These are phyloP conservation scores for Lycaena phlaeas DNA, from an alignment of 2,888 invertebrate genomes.

Conservation along the genomic window DNA sequence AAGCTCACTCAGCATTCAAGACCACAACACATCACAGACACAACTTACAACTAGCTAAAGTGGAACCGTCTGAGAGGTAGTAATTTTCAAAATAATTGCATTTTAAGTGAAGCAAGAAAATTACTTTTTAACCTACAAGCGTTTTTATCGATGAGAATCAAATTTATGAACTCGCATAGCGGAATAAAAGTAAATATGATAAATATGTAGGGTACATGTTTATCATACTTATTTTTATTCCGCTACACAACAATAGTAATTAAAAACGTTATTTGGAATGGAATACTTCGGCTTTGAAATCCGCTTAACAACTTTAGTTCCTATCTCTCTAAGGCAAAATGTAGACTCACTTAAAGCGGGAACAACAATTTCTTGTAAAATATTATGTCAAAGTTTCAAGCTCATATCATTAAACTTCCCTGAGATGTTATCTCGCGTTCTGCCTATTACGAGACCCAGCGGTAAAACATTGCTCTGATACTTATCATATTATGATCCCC, in stretches of 20 bases:
- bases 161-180: too few relatives aligned
- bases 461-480: conserved; percentile 4
- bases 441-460: neutral
- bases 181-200: too few relatives aligned
- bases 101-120: neutral
- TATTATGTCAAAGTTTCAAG: conserved; percentile 8
- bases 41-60: conserved; percentile 2
- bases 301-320: conserved; percentile 5
- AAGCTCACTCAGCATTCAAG: conserved; percentile 7
- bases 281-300: neutral
- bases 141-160: too few relatives aligned
- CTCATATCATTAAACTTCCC: conserved; percentile 8
- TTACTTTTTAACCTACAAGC: too few relatives aligned
- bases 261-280: neutral
- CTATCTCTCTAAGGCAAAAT: conserved; percentile 6
- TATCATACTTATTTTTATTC: too few relatives aligned
- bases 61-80: conserved; percentile 19
- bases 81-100: conserved; percentile 13
- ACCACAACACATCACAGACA: conserved; percentile 7
- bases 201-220: too few relatives aligned
- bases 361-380: conserved; percentile 9
- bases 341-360: conserved; percentile 6
- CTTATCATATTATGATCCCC: conserved; percentile 8
- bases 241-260: too few relatives aligned
- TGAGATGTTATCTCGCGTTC: conserved; percentile 6